phyloP scores from a whole-genome alignment of 2,888 invertebrate genomes.

The Bedellia somnulentella region DNA sequence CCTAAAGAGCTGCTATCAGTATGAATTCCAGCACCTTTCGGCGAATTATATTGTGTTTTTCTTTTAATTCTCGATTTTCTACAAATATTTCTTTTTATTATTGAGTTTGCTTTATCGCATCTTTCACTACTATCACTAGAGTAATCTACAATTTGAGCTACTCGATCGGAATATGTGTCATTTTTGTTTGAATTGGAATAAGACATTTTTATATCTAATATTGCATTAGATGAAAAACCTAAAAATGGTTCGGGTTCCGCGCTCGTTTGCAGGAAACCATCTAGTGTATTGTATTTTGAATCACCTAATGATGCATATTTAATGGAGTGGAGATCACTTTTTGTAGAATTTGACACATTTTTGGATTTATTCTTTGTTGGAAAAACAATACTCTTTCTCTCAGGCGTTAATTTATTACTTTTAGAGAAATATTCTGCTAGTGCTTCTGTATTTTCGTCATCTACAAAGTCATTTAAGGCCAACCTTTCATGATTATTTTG shows the following conservation, averaged over 20 bases:
- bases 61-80: too few species aligned
- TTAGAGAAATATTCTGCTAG: background rate
- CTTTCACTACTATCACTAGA: background rate
- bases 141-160: too few species aligned
- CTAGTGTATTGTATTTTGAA: background rate
- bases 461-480: too few species aligned
- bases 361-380: background rate
- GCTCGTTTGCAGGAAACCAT: background rate
- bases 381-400: background rate
- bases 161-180: too few species aligned
- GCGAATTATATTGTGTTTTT: too few species aligned
- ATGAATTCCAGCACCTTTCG: too few species aligned
- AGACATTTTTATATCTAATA: too few species aligned
- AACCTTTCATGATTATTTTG: too few species aligned
- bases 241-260: conserved; percentile 9
- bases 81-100: too few species aligned
- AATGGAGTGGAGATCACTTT: too few species aligned
- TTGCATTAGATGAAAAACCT: conserved; percentile 10
- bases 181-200: too few species aligned
- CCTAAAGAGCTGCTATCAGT: conserved; percentile 8
- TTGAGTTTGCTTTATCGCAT: conserved; percentile 2
- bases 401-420: background rate
- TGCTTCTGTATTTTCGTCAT: background rate
- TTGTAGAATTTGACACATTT: background rate
- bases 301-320: background rate